These are phyloP conservation scores for Saturnia japonica DNA, from an alignment of 2,888 invertebrate species.

Conservation along the genomic window DNA sequence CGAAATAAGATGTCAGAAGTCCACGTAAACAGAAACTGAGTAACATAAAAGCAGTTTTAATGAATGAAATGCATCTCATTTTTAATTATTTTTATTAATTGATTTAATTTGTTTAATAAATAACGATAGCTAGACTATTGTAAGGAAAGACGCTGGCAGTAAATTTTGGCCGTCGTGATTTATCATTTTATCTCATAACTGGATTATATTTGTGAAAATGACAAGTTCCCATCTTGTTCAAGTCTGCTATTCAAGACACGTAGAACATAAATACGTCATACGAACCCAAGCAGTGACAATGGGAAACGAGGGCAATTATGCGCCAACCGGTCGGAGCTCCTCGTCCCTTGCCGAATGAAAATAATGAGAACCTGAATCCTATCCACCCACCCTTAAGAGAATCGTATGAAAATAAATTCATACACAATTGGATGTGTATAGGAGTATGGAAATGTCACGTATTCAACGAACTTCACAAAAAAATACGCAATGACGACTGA, in stretches of 20 bases:
- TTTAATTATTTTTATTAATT: too few relatives aligned
- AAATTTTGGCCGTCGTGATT: background rate
- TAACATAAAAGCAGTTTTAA: too few relatives aligned
- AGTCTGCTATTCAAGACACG: slow-evolving; percentile 4
- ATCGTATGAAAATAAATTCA: background rate
- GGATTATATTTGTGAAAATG: background rate
- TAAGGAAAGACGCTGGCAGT: too few relatives aligned
- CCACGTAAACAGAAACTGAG: too few relatives aligned
- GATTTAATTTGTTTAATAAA: too few relatives aligned
- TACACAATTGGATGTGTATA: background rate
- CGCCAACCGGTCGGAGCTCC: background rate
- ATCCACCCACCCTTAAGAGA: background rate
- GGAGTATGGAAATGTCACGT: background rate
- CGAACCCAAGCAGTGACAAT: slow-evolving; percentile 23
- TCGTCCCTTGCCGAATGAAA: background rate
- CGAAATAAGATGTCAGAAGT: too few relatives aligned
- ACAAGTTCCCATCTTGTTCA: background rate
- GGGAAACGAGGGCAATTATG: slow-evolving; percentile 12
- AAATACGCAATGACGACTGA: background rate
- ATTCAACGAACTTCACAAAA: background rate
- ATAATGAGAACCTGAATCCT: slow-evolving; percentile 3
- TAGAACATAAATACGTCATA: background rate
- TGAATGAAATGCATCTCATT: too few relatives aligned
- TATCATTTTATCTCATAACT: background rate
- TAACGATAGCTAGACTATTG: too few relatives aligned